phyloP scores from a whole-genome alignment of 2,888 invertebrate genomes.

The Acholoe squamosa region DNA sequence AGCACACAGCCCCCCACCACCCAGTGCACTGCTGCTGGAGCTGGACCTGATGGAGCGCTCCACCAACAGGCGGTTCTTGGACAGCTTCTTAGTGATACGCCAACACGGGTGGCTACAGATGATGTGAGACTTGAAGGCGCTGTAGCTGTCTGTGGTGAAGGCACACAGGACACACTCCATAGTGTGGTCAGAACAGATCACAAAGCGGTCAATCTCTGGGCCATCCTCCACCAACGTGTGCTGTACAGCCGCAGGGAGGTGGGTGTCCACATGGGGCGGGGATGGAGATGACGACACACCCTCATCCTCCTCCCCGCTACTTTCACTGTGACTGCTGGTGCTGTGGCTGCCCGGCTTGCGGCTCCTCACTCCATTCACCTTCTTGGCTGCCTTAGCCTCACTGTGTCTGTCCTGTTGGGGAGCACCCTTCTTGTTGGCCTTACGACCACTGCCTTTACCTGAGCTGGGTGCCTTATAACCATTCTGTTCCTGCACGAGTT shows the following conservation, averaged over 20 bases:
- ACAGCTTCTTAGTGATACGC: conserved; percentile 70
- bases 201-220: conserved; percentile 67
- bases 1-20: not conserved
- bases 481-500: not conserved
- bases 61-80: conserved; percentile 69
- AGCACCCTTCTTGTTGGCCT: not conserved
- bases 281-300: not conserved
- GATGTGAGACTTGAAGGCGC: conserved; percentile 70
- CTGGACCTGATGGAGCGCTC: conserved; percentile 66
- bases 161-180: conserved; percentile 69
- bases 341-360: conserved; percentile 9
- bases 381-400: not conserved
- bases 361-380: conserved; percentile 3
- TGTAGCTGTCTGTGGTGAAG: conserved; percentile 67
- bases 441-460: not conserved
- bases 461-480: not conserved
- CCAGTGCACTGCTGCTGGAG: not conserved
- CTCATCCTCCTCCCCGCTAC: not conserved
- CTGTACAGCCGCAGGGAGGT: conserved; percentile 6
- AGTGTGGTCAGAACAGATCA: conserved; percentile 69
- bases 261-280: not conserved
- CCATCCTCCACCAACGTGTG: conserved; percentile 35
- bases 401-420: not conserved
- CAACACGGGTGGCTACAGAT: conserved; percentile 70
- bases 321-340: not conserved